Base-by-base conservation (phyloP, 2,888 invertebrate species). In the Galeruca laticollis region DNA sequence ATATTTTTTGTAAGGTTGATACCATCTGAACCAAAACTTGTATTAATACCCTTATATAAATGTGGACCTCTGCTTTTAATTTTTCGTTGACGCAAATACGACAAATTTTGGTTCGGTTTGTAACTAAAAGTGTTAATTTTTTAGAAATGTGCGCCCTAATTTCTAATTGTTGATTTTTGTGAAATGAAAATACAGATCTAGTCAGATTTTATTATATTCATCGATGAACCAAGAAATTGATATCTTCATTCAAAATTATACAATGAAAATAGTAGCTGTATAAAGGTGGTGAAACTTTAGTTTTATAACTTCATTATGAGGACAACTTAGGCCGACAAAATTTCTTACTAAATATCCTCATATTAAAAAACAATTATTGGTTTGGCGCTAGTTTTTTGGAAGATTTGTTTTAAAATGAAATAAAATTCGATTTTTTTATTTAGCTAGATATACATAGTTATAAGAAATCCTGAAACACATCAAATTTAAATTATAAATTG, bases 161-260 rank as follows among this genome's bases (percentile, higher is more conserved):
- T 73, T 73, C 9, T 68, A 66, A 61, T 73, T 74, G 74, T 74
- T 74, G 70, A 74, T 71, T 71, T 65, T 72, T 74, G 69, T 73
- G 71, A 68, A 62, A n/a, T 69, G 57, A 70, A 73, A 67, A 69
- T 70, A 72, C 71, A 70, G 63, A 70, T 75, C 74, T 75, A 75
- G 74, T 74, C 74, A 75, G 70, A 69, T 64, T 64, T 72, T 70
- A 67, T 61, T 71, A 60, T 75, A 73, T 70, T 69, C 71, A 8
- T 57, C 35, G 65, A 64, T 70, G 70, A 71, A 73, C 73, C 68
- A 71, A 69, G 70, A 56, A 43, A 26, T 10, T n/a, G 26, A n/a
- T n/a, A 31, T n/a, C n/a, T 2, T 54, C 5, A 54, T 31, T 54
- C 43, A 10, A 10, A 6, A 43, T 54, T 13, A 26, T 13, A 21